Percentiles rank a stretch among this genome's conserved stretches.
Evolutionary conservation across 1,140 invertebrate genomes (phyloP).

Genomic region (Chironomus striatipennis): DNA sequence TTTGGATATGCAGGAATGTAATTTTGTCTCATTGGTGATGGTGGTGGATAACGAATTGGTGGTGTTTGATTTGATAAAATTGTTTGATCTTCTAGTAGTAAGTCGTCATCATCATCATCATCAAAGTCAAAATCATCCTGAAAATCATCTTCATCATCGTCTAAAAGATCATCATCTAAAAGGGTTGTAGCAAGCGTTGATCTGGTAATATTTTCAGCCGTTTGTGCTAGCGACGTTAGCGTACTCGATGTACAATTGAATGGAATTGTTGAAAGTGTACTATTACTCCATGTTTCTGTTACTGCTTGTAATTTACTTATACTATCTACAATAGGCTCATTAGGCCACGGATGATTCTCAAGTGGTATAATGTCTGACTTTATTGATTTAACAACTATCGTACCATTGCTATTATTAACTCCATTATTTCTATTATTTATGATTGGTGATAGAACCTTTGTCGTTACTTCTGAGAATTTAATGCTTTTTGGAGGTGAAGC

Average conservation of each 20-base stretch:
- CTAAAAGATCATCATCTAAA: conserved; percentile 41
- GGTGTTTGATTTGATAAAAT: conserved; percentile 40
- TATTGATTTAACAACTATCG: conserved; percentile 23
- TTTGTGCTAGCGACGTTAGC: background rate
- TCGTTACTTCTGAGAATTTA: conserved; percentile 30
- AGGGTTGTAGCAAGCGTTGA: conserved; percentile 43
- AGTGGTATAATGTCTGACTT: conserved; percentile 31
- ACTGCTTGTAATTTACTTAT: conserved; percentile 43
- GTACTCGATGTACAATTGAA: background rate
- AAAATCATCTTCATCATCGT: conserved; percentile 47
- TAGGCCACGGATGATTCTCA: conserved; percentile 33
- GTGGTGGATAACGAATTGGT: conserved; percentile 35
- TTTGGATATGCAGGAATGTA: conserved; percentile 31
- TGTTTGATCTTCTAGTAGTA: conserved; percentile 42
- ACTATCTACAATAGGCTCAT: conserved; percentile 34
- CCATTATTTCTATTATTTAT: conserved; percentile 25
- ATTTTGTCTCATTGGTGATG: conserved; percentile 29
- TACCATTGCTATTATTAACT: conserved; percentile 31
- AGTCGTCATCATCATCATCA: conserved; percentile 48
- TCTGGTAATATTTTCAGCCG: conserved; percentile 32
- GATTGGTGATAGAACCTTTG: conserved; percentile 26
- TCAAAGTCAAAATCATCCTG: conserved; percentile 45
- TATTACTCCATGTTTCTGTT: conserved; percentile 43
- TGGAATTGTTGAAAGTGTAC: background rate
- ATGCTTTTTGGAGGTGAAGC: conserved; percentile 36